Evolutionary conservation across 1,140 invertebrate species (phyloP), one percentile per base, ranked within the genome.

Genomic region (Halotydeus destructor): DNA sequence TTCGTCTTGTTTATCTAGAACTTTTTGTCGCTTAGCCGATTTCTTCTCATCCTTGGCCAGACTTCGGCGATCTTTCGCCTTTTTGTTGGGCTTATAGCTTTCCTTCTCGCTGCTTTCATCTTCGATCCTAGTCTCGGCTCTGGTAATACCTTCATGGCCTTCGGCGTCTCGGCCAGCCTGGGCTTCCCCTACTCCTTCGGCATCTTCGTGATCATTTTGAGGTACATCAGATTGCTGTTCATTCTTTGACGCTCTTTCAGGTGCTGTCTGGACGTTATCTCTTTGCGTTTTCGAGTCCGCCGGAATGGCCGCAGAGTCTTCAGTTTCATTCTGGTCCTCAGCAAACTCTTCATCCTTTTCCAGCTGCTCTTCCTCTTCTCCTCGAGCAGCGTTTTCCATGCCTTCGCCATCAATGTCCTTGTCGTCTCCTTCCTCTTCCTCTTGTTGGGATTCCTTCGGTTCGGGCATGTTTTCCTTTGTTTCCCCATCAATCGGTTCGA

Each of bases 371-470:
- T 41, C 26, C 23, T 50, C 43, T 24, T 47, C 45, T 23, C 19
- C 36, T 22, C n/a, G 26, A 38, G 38, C 22, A 19, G 21, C 16
- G 8, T 25, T 31, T n/a, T 21, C 3, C 11, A 39, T 44, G 6
- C 39, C 38, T 8, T 44, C 33, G 31, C 32, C 41, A 9, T 34
- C 26, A 41, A 43, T 40, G 19, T 38, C 34, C 28, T 80, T 71
- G 30, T 72, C 70, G 32, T 71, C 62, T 14, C 71, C 66, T 27
- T 64, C 57, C 12, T 38, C 38, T 19, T 42, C 46, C 38, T 53
- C 72, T 35, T 76, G 75, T 54, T 88, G 81, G 3, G 86, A 58
- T 54, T 84, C 71, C 19, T 45, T 37, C 9, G 40, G 34, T 39
- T 51, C 44, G 4, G 37, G 38, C 11, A 43, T 41, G 22, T 50